A percentile compares a stretch with the other conserved stretches of the same genome.
Evolutionary conservation across 2,113 vertebrate species (phyloP).

Genomic region (Panthera uncia): DNA sequence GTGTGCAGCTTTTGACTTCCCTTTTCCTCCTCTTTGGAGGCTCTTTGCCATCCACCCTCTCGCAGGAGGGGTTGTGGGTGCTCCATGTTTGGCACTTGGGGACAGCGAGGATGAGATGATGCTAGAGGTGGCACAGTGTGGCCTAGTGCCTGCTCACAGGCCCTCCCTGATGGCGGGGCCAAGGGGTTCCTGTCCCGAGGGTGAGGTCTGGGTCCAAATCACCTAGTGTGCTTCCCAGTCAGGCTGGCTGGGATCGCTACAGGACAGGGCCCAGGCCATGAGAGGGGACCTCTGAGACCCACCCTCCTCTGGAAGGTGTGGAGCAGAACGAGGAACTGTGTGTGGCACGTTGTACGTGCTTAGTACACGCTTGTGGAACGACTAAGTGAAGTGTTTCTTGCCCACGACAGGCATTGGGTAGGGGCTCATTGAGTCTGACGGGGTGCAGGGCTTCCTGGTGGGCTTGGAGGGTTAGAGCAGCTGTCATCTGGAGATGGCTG

Average conservation of each 20-base stretch:
- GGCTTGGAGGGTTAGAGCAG: background rate
- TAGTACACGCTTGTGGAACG: background rate
- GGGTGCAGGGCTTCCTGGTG: background rate
- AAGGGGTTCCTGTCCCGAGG: background rate
- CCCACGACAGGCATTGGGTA: background rate
- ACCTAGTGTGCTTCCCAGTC: background rate
- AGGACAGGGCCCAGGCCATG: background rate
- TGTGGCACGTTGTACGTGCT: fast-evolving
- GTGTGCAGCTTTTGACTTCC: background rate
- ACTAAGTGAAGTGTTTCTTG: background rate
- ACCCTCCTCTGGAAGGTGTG: background rate
- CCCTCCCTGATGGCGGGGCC: background rate
- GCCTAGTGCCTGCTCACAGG: background rate
- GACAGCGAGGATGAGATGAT: background rate
- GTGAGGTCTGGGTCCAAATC: background rate
- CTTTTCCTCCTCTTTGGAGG: background rate
- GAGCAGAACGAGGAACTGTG: background rate
- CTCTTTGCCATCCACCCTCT: background rate
- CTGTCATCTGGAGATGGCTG: background rate
- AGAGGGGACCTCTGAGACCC: background rate
- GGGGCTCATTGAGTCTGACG: background rate
- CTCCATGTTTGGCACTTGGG: background rate
- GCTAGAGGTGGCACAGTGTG: background rate
- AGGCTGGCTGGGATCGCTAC: background rate
- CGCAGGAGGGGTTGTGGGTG: background rate